phyloP scores from a whole-genome alignment of 2,888 invertebrate species.

The Eremobia ochroleuca region DNA sequence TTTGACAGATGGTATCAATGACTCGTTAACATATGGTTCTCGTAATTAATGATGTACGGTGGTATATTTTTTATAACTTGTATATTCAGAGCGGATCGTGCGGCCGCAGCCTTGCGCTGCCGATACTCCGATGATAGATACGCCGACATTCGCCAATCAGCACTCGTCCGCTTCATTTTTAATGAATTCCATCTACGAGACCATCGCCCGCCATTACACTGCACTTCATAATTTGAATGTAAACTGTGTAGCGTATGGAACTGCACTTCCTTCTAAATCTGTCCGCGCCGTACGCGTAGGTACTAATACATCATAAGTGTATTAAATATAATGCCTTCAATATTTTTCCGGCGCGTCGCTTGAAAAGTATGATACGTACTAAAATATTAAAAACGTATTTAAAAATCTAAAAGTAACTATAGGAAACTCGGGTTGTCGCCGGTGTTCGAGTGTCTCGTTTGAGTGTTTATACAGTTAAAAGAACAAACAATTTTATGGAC shows the following conservation, averaged over 20 bases:
- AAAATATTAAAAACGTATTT: conserved; percentile 55
- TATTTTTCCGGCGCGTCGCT: conserved; percentile 39
- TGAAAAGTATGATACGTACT: conserved; percentile 52
- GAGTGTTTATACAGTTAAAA: conserved; percentile 78
- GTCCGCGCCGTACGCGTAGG: conserved; percentile 23
- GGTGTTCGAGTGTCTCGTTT: conserved; percentile 63
- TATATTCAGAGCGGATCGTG: conserved; percentile 78
- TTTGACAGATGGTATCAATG: conserved; percentile 67
- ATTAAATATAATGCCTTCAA: conserved; percentile 51
- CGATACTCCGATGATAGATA: conserved; percentile 73
- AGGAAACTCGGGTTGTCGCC: conserved; percentile 19
- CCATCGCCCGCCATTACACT: conserved; percentile 70
- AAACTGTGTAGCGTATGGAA: conserved; percentile 30
- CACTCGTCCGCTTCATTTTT: conserved; percentile 72
- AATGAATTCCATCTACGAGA: conserved; percentile 78
- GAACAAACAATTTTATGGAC: conserved; percentile 78
- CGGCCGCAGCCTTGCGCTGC: conserved; percentile 69
- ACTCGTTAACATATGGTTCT: conserved; percentile 67
- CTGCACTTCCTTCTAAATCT: conserved; percentile 59
- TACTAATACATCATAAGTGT: conserved; percentile 41
- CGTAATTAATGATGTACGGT: conserved; percentile 70
- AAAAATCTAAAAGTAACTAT: conserved; percentile 50
- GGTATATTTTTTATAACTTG: conserved; percentile 69
- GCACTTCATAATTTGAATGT: conserved; percentile 64
- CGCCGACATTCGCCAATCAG: conserved; percentile 73